A percentile compares a stretch with the other conserved stretches of the same genome.
Conservation (phyloP, 2,888 invertebrate genomes). For the Euplagia quadripunctaria region DNA sequence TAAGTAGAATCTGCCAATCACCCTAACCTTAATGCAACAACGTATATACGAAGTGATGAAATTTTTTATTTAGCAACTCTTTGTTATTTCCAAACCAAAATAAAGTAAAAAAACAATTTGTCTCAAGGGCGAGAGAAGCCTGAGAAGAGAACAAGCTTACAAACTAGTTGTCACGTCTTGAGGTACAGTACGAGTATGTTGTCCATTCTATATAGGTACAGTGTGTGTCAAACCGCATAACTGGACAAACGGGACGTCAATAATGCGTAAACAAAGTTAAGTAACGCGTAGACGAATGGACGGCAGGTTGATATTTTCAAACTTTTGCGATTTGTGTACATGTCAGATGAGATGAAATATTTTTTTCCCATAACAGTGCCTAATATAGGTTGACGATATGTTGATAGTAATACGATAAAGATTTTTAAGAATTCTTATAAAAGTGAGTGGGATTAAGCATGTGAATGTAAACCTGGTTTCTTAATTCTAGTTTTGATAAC, state of each 20-base stretch:
- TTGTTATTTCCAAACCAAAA: conserved; percentile 2
- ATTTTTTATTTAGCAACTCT: background rate
- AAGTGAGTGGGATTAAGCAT: background rate
- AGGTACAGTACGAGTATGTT: background rate
- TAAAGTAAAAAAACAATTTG: conserved; percentile 5
- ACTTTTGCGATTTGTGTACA: background rate
- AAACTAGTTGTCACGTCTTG: conserved; percentile 12
- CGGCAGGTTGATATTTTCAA: background rate
- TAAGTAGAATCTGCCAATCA: no score
- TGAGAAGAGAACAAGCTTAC: background rate
- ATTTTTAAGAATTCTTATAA: background rate
- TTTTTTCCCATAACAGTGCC: background rate
- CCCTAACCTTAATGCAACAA: no score
- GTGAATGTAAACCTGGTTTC: background rate
- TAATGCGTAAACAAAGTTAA: conserved; percentile 7
- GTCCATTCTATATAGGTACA: background rate
- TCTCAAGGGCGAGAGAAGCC: background rate
- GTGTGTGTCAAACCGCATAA: background rate
- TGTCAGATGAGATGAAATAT: background rate
- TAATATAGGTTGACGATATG: background rate
- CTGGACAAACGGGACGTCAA: conserved; percentile 6
- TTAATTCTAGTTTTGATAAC: no score
- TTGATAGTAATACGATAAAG: background rate
- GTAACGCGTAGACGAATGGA: background rate
- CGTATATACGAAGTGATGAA: no score